Base-by-base conservation (phyloP, 2,888 invertebrate species). In the Baccha elongata region DNA sequence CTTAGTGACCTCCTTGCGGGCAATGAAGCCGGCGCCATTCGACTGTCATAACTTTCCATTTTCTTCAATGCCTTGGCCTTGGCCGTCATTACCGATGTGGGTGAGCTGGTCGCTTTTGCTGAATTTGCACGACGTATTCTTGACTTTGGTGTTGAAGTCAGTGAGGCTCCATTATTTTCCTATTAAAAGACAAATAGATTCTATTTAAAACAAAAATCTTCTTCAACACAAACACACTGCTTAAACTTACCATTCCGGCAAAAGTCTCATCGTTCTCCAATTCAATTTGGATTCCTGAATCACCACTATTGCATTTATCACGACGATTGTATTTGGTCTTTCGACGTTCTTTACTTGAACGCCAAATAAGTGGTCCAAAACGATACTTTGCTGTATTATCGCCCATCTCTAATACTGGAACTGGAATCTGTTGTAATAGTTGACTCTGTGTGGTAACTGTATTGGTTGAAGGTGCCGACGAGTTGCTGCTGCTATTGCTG, bases 241-340 rank as follows among this genome's bases (percentile, higher is more conserved):
- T 23, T 15, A 2, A 44, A 55, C 78, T 69, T 68, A 83, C 58
- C 60, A 76, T 73, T 83, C 76, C 84, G 17, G 87, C 87, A 85
- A 87, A 89, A 55, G 88, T 88, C 48, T 90, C 89, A 81, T 89
- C 89, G 87, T 89, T 92, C 89, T 91, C 91, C 44, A 90, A 83
- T 91, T 94, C 94, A 86, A 94, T 93, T 90, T 94, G 94, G 87
- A 94, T 94, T 84, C 95, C 94, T 81, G 94, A 94, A 89, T 95
- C 94, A 3, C 94, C 94, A 88, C 94, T 94, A 89, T 94, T 94
- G 89, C 94, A 94, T 89, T 94, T 95, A 85, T 94, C 93, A 86
- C 92, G 93, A 73, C 94, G 91, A 72, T 93, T 93, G 65, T 93
- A 93, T 89, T 94, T 94, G 85, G 93, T 93, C 88, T 93, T 94